Conservation (phyloP, 2,888 invertebrate genomes). For the Dynastes hyllus region DNA sequence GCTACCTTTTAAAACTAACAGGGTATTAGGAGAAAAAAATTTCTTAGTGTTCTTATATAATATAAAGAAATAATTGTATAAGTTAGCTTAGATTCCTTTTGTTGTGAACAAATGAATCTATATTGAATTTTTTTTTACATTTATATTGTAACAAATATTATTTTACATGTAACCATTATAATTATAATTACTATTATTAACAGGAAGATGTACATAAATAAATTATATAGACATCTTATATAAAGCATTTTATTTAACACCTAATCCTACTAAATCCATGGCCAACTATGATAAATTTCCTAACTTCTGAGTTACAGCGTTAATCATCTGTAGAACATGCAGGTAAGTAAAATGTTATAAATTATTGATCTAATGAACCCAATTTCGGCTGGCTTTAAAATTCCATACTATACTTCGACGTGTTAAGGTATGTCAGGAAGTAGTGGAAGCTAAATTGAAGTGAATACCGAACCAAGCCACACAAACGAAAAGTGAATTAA, state of each 20-base stretch:
- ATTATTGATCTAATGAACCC: neutral
- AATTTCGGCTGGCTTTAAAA: neutral
- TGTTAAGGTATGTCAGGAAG: too few relatives aligned
- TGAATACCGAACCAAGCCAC: too few relatives aligned
- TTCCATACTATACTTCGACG: neutral
- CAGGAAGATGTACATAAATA: conserved; percentile 56
- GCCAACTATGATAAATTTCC: neutral
- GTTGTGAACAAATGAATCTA: conserved; percentile 53
- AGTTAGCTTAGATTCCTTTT: conserved; percentile 56
- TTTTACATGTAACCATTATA: conserved; percentile 50
- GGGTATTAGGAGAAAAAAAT: conserved; percentile 58
- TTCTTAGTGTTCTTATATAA: conserved; percentile 54
- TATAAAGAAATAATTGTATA: conserved; percentile 51
- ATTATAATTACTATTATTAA: conserved; percentile 52
- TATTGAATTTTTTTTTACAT: neutral
- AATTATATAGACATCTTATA: conserved; percentile 57
- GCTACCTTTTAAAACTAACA: conserved; percentile 58
- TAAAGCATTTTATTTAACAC: neutral
- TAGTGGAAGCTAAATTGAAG: too few relatives aligned
- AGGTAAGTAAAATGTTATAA: conserved; percentile 17
- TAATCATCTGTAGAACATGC: neutral
- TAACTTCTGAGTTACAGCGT: neutral
- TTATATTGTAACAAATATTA: conserved; percentile 9
- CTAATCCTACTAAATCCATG: too few relatives aligned
- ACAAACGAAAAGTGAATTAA: too few relatives aligned